phyloP scores from a whole-genome alignment of 2,888 invertebrate genomes.

The Caenorhabditis plicata region DNA sequence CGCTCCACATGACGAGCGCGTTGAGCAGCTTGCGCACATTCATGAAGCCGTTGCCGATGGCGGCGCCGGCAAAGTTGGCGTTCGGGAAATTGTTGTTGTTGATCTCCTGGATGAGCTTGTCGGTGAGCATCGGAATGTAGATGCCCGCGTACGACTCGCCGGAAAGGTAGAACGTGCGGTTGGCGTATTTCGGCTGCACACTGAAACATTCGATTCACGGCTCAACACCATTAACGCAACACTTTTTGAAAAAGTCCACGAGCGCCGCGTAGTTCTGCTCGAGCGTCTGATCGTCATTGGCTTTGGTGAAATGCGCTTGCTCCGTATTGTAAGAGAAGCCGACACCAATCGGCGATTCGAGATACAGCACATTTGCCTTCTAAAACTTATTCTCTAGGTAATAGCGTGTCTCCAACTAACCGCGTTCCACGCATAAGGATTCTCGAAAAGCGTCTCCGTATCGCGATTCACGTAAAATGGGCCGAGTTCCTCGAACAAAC shows the following conservation, averaged over 20 bases:
- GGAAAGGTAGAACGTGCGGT: slow-evolving; percentile 68
- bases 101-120: slow-evolving; percentile 59
- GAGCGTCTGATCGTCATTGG: slow-evolving; percentile 53
- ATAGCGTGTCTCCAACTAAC: slow-evolving; percentile 28
- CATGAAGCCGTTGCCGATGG: slow-evolving; percentile 65
- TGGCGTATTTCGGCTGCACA: slow-evolving; percentile 66
- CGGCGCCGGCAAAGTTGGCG: slow-evolving; percentile 56
- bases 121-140: slow-evolving; percentile 68
- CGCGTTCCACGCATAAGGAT: slow-evolving; percentile 65
- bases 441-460: slow-evolving; percentile 58
- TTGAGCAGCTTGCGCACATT: slow-evolving; percentile 52
- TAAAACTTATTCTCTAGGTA: slow-evolving; percentile 35
- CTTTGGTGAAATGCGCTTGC: slow-evolving; percentile 25
- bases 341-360: slow-evolving; percentile 68
- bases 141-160: slow-evolving; percentile 69
- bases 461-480: slow-evolving; percentile 66
- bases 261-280: slow-evolving; percentile 68
- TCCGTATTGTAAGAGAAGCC: slow-evolving; percentile 63
- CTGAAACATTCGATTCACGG: slow-evolving; percentile 16
- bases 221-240: not conserved
- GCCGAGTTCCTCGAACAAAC: slow-evolving; percentile 64
- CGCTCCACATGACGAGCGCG: slow-evolving; percentile 55
- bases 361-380: slow-evolving; percentile 69
- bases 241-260: slow-evolving; percentile 68
- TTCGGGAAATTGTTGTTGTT: slow-evolving; percentile 43